Conservation (phyloP, 2,888 invertebrate genomes). For the Platypus cylindrus region DNA sequence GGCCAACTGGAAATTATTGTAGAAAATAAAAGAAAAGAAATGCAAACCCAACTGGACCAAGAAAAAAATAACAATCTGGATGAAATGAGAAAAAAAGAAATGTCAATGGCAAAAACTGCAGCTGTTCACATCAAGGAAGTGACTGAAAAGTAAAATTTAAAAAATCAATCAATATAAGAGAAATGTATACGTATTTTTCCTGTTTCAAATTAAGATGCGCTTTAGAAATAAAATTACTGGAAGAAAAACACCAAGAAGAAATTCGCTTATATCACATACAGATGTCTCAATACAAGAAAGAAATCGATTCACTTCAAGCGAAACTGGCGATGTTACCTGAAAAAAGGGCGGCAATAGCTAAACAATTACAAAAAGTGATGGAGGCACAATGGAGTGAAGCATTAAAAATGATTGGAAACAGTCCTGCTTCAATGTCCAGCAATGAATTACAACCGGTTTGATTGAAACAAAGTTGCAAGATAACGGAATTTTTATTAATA, state of each 20-base stretch:
- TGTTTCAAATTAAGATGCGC: slow-evolving; percentile 43
- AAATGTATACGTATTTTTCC: slow-evolving; percentile 1
- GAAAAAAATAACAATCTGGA: slow-evolving; percentile 52
- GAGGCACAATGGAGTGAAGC: slow-evolving; percentile 72
- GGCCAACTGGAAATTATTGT: slow-evolving; percentile 70
- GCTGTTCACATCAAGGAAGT: slow-evolving; percentile 60
- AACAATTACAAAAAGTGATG: slow-evolving; percentile 61
- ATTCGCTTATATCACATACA: slow-evolving; percentile 59
- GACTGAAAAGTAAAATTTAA: slow-evolving; percentile 44
- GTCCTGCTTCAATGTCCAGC: slow-evolving; percentile 19
- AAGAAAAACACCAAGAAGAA: slow-evolving; percentile 70
- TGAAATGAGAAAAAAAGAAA: slow-evolving; percentile 52
- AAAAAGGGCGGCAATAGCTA: slow-evolving; percentile 36
- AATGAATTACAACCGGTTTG: slow-evolving; percentile 5
- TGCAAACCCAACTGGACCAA: slow-evolving; percentile 58
- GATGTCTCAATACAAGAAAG: slow-evolving; percentile 54
- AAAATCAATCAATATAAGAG: slow-evolving; percentile 2
- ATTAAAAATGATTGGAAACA: slow-evolving; percentile 45
- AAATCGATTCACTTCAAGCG: slow-evolving; percentile 50
- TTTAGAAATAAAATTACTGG: slow-evolving; percentile 60
- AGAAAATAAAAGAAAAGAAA: slow-evolving; percentile 61
- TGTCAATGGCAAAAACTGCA: slow-evolving; percentile 53
- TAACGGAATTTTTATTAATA: background rate
- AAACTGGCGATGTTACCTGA: slow-evolving; percentile 39
- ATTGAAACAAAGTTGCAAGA: background rate